Base-by-base conservation (phyloP, 35 echinoderm and acorn worm genomes). In the Lytechinus pictus region DNA sequence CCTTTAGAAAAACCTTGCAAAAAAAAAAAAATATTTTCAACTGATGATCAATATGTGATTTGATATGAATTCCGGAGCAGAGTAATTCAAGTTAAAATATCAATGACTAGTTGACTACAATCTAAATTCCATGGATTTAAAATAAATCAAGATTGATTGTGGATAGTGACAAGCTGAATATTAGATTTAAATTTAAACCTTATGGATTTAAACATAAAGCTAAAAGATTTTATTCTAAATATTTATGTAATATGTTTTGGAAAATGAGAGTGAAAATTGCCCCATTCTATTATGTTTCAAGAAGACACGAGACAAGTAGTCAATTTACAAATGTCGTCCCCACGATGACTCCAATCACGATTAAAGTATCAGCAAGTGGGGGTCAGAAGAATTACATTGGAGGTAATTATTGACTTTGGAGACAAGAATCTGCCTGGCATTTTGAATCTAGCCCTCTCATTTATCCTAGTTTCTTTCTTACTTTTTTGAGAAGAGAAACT, bases 321-420 rank as follows among this genome's bases (percentile, higher is more conserved):
- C 66, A 14, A 79, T 90, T 90, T 90, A 90, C 88, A 44, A 90
- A 44, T 90, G 88, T 14, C 27, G n/a, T 90, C 88, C 87, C 88
- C 88, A 29, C 52, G 52, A 3, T 90, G 88, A 52, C 88, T 90
- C 29, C 88, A 12, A 90, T 52, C 52, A 6, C 52, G 88, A 90
- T 90, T 90, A 90, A 52, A 90, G 88, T 58, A 58, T 90, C 10
- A 90, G 88, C 52, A 44, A 54, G 29, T 54, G 28, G 28, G 33
- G 88, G 88, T 54, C 88, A 90, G 88, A 54, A 90, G 66, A 21
- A 90, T 90, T 9, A 90, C 88, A 90, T 52, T 21, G 52, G 8
- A 90, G 88, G 88, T 54, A 90, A 90, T 90, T 90, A 90, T 90
- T 90, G 28, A 90, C 14, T 54, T 52, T 54, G 88, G 29, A 90